phyloP scores from a whole-genome alignment of 1,140 invertebrate genomes.

The Cydia fagiglandana region DNA sequence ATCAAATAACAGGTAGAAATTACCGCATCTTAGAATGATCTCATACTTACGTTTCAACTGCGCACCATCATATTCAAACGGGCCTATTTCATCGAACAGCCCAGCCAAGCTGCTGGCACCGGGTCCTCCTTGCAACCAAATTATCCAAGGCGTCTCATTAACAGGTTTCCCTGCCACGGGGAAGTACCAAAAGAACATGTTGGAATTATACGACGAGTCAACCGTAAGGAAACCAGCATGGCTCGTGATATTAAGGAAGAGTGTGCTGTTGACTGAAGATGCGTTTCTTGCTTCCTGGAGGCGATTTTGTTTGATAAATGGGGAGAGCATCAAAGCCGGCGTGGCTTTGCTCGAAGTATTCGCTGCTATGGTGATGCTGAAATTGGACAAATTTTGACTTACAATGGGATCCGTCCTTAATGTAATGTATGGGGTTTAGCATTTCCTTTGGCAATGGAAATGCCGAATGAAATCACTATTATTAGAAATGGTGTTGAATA shows the following conservation, averaged over 20 bases:
- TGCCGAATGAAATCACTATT: no score
- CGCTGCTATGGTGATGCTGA: slow-evolving; percentile 16
- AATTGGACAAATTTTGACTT: not conserved
- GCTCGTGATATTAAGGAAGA: slow-evolving; percentile 54
- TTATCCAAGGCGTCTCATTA: slow-evolving; percentile 83
- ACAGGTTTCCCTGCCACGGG: slow-evolving; percentile 78
- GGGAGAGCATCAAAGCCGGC: slow-evolving; percentile 52
- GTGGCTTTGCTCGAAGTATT: slow-evolving; percentile 23
- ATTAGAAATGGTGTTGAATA: no score
- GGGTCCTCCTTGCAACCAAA: slow-evolving; percentile 91
- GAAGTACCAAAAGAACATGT: slow-evolving; percentile 94
- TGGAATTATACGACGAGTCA: slow-evolving; percentile 85
- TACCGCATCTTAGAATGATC: not conserved
- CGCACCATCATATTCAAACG: slow-evolving; percentile 67
- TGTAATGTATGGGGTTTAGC: no score
- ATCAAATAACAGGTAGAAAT: not conserved
- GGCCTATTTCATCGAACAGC: slow-evolving; percentile 85
- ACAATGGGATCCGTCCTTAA: no score
- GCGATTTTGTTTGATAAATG: slow-evolving; percentile 48
- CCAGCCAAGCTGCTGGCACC: slow-evolving; percentile 84
- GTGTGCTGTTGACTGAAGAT: slow-evolving; percentile 49
- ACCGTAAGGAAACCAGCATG: slow-evolving; percentile 74
- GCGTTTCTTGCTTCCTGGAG: slow-evolving; percentile 47
- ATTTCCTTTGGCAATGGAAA: no score
- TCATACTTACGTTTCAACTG: slow-evolving; percentile 49